Conservation (phyloP, 1,140 invertebrate genomes). For the Parasteatoda tepidariorum region DNA sequence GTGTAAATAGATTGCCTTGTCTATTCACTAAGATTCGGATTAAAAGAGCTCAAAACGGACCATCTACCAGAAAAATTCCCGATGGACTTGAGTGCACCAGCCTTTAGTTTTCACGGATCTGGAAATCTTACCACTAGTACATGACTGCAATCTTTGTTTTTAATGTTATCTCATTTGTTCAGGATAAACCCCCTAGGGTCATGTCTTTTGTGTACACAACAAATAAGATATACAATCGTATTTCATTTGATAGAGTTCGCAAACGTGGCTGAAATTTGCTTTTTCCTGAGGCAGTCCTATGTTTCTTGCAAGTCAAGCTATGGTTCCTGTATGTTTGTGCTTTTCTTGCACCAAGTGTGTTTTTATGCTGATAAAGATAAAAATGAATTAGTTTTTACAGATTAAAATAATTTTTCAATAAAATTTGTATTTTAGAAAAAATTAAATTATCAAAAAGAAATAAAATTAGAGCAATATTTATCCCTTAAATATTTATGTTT, state of each 20-base stretch:
- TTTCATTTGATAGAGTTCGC: constrained; percentile 15
- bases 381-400: no score
- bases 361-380: no score
- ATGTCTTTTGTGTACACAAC: neutral
- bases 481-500: no score
- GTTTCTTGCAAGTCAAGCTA: neutral
- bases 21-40: constrained; percentile 39
- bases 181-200: constrained; percentile 20
- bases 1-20: constrained; percentile 46
- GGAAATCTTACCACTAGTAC: constrained; percentile 30
- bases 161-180: constrained; percentile 55
- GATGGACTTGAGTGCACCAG: neutral
- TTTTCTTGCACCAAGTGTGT: no score
- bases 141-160: constrained; percentile 35
- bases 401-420: no score
- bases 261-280: constrained; percentile 9
- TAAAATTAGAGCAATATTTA: no score
- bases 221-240: constrained; percentile 27
- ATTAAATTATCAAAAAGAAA: no score
- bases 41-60: constrained; percentile 53
- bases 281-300: neutral
- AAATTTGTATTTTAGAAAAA: no score
- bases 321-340: no score
- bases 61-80: constrained; percentile 17
- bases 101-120: constrained; percentile 42